phyloP scores from a whole-genome alignment of 2,113 vertebrate species.

The Hippocampus barbouri region DNA sequence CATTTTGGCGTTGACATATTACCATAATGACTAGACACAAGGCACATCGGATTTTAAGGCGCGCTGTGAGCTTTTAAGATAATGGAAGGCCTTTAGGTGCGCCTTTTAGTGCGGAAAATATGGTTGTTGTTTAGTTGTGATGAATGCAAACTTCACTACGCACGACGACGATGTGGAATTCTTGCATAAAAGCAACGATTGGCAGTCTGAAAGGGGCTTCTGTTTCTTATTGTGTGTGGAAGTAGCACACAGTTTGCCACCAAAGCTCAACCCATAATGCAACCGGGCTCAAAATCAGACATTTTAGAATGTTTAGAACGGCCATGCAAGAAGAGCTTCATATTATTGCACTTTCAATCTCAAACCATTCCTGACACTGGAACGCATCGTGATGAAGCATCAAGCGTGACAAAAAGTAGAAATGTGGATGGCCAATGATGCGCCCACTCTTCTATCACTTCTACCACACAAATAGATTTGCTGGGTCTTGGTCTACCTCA shows the following conservation, averaged over 20 bases:
- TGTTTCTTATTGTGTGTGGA: neutral
- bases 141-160: neutral
- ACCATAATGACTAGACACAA: no score
- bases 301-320: constrained; percentile 33
- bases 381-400: neutral
- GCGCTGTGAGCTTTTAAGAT: no score
- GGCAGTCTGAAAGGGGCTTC: neutral
- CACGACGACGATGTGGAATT: neutral
- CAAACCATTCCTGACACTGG: constrained; percentile 6
- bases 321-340: constrained; percentile 21
- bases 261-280: constrained; percentile 34
- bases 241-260: constrained; percentile 1
- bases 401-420: constrained; percentile 1
- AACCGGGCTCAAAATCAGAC: constrained; percentile 22
- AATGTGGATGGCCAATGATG: constrained; percentile 15
- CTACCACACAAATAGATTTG: constrained; percentile 29
- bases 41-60: no score
- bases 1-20: no score
- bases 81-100: no score
- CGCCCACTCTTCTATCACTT: constrained; percentile 16
- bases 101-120: no score
- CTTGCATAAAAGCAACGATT: neutral
- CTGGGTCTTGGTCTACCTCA: constrained; percentile 80
- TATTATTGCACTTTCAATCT: constrained; percentile 17
- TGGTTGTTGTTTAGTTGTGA: neutral